A percentile compares a stretch with the other conserved stretches of the same genome.
These are phyloP conservation scores for Meghimatium bilineatum DNA, from an alignment of 2,888 invertebrate genomes.

Conservation along the genomic window DNA sequence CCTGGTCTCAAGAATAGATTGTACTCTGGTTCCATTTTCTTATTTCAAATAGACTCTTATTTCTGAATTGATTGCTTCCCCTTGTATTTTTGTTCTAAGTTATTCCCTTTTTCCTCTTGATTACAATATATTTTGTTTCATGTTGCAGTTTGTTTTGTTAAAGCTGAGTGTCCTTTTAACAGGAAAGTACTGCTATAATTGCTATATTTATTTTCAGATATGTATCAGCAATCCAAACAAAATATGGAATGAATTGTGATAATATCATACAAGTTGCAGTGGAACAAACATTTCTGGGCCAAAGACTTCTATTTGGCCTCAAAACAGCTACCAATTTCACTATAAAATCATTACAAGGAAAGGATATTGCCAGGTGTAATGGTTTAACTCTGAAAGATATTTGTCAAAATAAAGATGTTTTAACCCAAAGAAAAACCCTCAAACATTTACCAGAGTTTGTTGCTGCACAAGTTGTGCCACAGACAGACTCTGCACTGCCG, in stretches of 20 bases:
- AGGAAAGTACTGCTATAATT: too few relatives aligned
- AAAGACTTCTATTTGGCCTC: slow-evolving; percentile 33
- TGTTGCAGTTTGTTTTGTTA: too few relatives aligned
- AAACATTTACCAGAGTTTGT: background rate
- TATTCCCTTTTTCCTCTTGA: too few relatives aligned
- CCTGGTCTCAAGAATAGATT: too few relatives aligned
- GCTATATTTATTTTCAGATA: slow-evolving; percentile 8
- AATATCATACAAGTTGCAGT: slow-evolving; percentile 13
- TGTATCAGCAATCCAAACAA: background rate
- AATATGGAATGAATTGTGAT: background rate
- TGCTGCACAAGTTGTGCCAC: slow-evolving; percentile 21
- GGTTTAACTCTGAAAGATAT: slow-evolving; percentile 8
- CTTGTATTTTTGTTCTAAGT: too few relatives aligned
- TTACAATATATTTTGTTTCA: too few relatives aligned
- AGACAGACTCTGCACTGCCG: background rate
- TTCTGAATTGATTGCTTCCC: too few relatives aligned
- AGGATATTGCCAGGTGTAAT: too few relatives aligned
- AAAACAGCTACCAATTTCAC: background rate
- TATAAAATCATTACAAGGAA: background rate
- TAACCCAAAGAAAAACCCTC: background rate
- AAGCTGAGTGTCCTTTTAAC: too few relatives aligned
- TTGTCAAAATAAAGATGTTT: background rate
- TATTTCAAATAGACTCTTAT: too few relatives aligned
- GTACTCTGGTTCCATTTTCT: too few relatives aligned
- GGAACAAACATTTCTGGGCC: slow-evolving; percentile 28